Base-by-base conservation (phyloP, 2,888 invertebrate species). In the Oscheius sp. region DNA sequence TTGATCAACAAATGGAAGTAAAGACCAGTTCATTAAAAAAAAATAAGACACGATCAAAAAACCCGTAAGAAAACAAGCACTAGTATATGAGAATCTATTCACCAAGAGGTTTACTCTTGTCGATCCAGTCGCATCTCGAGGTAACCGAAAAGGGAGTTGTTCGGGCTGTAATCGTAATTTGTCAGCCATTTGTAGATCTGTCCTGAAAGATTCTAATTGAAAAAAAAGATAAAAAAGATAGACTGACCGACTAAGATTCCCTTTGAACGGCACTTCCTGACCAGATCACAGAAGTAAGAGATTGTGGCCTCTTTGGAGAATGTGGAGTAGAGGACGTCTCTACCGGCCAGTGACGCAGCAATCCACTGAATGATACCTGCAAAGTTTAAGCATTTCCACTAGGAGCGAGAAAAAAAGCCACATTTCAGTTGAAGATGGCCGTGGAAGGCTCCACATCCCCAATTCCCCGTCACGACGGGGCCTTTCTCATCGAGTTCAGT, bases 401-500 rank as follows among this genome's bases (percentile, higher is more conserved):
- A 21, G 21, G 0, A 21, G 21, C 21, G 21, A 21, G 21, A 21
- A 21, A 21, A 21, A 21, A 21, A 21, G 21, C 42, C 21, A 85
- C 86, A 75, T 78, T 87, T 87, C 11, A 87, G 58, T 55, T 82
- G 66, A 21, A 75, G 74, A 62, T 87, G 76, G 9, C 87, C 87
- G 1, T 74, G 50, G 73, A 86, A 87, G 11, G 80, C 85, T 21
- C 87, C 87, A 66, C 87, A 87, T n/a, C 96, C 96, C 96, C 96
- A 96, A 91, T 96, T 96, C 7, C 96, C 96, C 0, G 95, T 94
- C 1, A 95, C 95, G 0, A 96, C 92, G 0, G 90, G 90, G 10
- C 90, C n/a, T 32, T 5, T 47, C 1, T 55, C 29, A 2, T 10
- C 5, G 9, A 33, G n/a, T 33, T 1, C n/a, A 5, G 63, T 48